Percentiles rank a stretch among this genome's conserved stretches.
These are phyloP conservation scores for Orchesella cincta DNA, from an alignment of 1,140 invertebrate genomes.

Conservation along the genomic window DNA sequence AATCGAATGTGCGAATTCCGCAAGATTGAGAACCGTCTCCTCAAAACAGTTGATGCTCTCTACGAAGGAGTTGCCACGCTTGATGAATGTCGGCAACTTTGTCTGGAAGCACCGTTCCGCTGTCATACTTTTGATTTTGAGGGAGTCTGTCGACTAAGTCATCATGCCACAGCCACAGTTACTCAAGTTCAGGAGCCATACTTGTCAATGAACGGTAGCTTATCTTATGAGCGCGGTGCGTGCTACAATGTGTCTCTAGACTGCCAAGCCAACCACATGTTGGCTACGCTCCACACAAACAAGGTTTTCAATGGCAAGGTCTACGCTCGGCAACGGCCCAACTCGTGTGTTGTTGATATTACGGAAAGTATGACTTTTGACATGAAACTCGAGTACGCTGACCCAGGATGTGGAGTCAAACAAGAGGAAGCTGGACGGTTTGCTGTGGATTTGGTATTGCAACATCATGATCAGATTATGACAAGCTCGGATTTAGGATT, in stretches of 20 bases:
- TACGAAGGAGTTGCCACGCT: constrained; percentile 57
- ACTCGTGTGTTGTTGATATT: constrained; percentile 60
- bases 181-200: constrained; percentile 60
- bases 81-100: constrained; percentile 60
- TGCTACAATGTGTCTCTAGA: constrained; percentile 62
- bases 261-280: constrained; percentile 60
- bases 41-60: constrained; percentile 62
- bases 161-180: constrained; percentile 59
- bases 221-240: constrained; percentile 60
- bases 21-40: constrained; percentile 56
- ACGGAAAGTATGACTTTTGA: constrained; percentile 56
- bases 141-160: constrained; percentile 61
- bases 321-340: constrained; percentile 60
- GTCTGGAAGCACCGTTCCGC: constrained; percentile 58
- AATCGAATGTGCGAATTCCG: constrained; percentile 61
- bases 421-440: constrained; percentile 57
- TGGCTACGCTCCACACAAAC: constrained; percentile 59
- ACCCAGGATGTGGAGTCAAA: constrained; percentile 57
- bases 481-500: constrained; percentile 62
- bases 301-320: constrained; percentile 62
- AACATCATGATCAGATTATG: constrained; percentile 61
- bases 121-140: constrained; percentile 63
- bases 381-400: constrained; percentile 57
- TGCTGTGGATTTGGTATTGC: constrained; percentile 53
- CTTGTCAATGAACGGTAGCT: constrained; percentile 57